Evolutionary conservation across 2,888 invertebrate species (phyloP), one percentile per base, ranked within the genome.

Genomic region (Esperia sulphurella): DNA sequence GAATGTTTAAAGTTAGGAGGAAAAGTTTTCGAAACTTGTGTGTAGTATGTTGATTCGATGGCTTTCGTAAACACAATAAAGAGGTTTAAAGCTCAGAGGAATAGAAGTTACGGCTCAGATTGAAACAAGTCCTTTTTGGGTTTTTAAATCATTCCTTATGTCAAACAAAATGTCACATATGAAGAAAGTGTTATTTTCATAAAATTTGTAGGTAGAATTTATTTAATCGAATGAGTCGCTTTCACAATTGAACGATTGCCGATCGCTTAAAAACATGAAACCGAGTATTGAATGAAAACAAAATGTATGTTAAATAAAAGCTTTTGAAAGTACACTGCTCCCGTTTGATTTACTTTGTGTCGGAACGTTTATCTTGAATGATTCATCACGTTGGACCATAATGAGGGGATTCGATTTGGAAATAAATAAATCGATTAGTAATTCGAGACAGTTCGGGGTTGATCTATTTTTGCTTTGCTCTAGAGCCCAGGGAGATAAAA

Each of bases 361-460:
- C 70, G 71, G 65, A 80, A 68, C 75, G 77, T 84, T 84, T 82
- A 78, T 81, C 79, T 79, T 71, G 68, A 71, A 78, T 83, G 83
- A 86, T 87, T 83, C 77, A 87, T 86, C 80, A 82, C 76, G 68
- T 76, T 63, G 71, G 71, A 77, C 77, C 79, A 79, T 83, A 79
- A 83, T 81, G 77, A 82, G 78, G 71, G 73, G 75, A 75, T 83
- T 77, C 68, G 70, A 68, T 79, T 77, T 63, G 61, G 76, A 78
- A 74, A 77, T 78, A 84, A 82, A 86, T 77, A 83, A 83, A 83
- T 75, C 83, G 80, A 83, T 83, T 82, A 78, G 86, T 82, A 86
- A 87, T 76, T 71, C 66, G 83, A 87, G 74, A 79, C 72, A 69
- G 56, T 65, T 66, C 55, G 63, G 64, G 62, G 62, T 73, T 70